Percentiles rank a stretch among this genome's conserved stretches.
These are phyloP conservation scores for Elegia similella DNA, from an alignment of 2,888 invertebrate genomes.

Conservation along the genomic window DNA sequence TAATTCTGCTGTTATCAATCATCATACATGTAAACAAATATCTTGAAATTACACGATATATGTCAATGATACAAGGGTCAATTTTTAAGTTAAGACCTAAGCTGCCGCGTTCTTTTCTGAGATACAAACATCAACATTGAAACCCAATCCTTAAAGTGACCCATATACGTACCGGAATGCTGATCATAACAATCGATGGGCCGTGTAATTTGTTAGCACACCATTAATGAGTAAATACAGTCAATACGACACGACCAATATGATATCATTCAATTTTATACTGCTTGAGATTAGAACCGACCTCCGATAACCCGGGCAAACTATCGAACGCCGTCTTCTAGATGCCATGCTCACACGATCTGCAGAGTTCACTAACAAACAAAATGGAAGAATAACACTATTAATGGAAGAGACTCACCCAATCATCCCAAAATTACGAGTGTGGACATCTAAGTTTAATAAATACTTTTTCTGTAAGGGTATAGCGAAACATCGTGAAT, in stretches of 20 bases:
- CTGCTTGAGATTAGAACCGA: slow-evolving; percentile 77
- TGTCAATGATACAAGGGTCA: too few species aligned
- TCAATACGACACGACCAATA: slow-evolving; percentile 67
- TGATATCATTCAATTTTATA: slow-evolving; percentile 78
- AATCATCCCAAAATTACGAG: too few species aligned
- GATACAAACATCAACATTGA: too few species aligned
- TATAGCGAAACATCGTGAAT: too few species aligned
- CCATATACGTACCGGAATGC: not conserved
- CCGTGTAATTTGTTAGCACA: slow-evolving; percentile 65
- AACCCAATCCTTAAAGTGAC: not conserved
- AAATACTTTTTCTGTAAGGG: too few species aligned
- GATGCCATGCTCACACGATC: slow-evolving; percentile 56
- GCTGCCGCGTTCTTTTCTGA: too few species aligned
- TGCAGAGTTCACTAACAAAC: slow-evolving; percentile 36
- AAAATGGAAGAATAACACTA: slow-evolving; percentile 19
- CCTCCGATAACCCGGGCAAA: slow-evolving; percentile 72
- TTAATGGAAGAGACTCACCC: too few species aligned
- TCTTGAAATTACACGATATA: too few species aligned
- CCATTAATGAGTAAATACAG: slow-evolving; percentile 74
- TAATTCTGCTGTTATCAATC: too few species aligned
- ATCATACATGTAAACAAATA: too few species aligned
- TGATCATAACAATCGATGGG: slow-evolving; percentile 46
- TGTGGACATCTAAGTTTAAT: too few species aligned
- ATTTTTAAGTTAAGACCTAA: too few species aligned
- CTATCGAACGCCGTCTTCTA: slow-evolving; percentile 67